These are phyloP conservation scores for Bombus terrestris DNA, from an alignment of 1,140 invertebrate species.

Conservation along the genomic window DNA sequence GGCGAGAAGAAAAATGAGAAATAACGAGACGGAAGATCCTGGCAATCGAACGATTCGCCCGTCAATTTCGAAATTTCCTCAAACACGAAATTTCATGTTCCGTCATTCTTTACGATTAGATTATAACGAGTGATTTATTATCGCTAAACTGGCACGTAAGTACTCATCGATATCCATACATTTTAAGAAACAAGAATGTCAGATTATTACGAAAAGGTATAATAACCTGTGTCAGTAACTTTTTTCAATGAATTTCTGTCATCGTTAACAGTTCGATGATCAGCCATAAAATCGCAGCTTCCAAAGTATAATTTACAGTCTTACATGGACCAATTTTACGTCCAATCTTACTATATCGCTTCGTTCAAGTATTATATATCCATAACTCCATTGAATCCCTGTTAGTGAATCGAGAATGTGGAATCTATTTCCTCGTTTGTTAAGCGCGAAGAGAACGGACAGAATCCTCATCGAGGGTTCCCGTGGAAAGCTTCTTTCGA, in stretches of 20 bases:
- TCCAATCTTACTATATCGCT: too few relatives aligned
- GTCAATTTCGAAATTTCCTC: not conserved
- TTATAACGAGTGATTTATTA: slow-evolving; percentile 12
- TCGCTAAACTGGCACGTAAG: not conserved
- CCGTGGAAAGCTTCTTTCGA: not conserved
- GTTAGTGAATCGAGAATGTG: not conserved
- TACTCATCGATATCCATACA: not conserved
- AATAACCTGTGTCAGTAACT: too few relatives aligned
- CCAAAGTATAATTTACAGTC: too few relatives aligned
- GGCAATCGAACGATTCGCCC: not conserved
- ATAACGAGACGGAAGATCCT: not conserved
- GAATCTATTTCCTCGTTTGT: slow-evolving; percentile 18
- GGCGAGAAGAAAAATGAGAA: not conserved
- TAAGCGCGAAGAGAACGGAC: not conserved
- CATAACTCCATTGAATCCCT: not conserved
- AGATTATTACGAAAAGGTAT: not conserved
- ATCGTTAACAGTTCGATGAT: too few relatives aligned
- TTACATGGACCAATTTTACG: too few relatives aligned
- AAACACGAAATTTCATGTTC: not conserved
- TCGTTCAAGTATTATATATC: too few relatives aligned
- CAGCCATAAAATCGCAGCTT: too few relatives aligned
- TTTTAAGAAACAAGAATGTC: not conserved
- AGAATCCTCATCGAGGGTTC: not conserved
- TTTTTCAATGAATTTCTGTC: too few relatives aligned
- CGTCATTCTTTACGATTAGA: slow-evolving; percentile 36